Evolutionary conservation across 2,113 vertebrate genomes (phyloP), one percentile per base, ranked within the genome.

Genomic region (Albula goreensis): DNA sequence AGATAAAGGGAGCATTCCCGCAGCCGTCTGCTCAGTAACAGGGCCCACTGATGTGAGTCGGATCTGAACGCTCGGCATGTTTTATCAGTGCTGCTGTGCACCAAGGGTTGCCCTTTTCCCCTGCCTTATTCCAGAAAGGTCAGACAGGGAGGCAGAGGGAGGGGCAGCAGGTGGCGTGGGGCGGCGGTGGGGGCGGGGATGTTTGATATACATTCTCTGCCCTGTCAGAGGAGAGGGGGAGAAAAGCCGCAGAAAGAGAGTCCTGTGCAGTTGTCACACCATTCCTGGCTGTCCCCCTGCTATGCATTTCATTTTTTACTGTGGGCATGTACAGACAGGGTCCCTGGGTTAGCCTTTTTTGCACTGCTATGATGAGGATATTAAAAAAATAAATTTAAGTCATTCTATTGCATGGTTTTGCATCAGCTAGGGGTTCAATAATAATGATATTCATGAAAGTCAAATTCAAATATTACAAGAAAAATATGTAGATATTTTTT

Each of bases 81-180:
- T 82, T 53, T 86, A 77, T 70, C 22, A 12, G 25, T 10, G 19
- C 63, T 17, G 6, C 49, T 52, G 56, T 5, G 4, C 56, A n/a
- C 53, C n/a, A 60, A 17, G 51, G 50, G 3, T 13, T 1, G 8
- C 80, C 80, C 78, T 50, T 85, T 17, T 66, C 56, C 19, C 48
- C n/a, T 8, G 52, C 19, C 50, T 51, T 53, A 70, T 77, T 60
- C 50, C 12, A 31, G 53, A 86, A 86, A 82, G 60, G 80, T 86
- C 81, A 82, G 51, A 56, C 25, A 12, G 51, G 85, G 50, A 81
- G 19, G 60, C 85, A 6, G 60, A 86, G 49, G 78, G 48, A 85
- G 22, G 49, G 60, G 48, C 48, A 79, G 63, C 78, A 80, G 53
- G 19, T 41, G 48, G 56, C 50, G 84, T 2, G 22, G 10, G 78